Evolutionary conservation across 2,888 invertebrate genomes (phyloP), one percentile per base, ranked within the genome.

Genomic region (Synergus umbraculus): DNA sequence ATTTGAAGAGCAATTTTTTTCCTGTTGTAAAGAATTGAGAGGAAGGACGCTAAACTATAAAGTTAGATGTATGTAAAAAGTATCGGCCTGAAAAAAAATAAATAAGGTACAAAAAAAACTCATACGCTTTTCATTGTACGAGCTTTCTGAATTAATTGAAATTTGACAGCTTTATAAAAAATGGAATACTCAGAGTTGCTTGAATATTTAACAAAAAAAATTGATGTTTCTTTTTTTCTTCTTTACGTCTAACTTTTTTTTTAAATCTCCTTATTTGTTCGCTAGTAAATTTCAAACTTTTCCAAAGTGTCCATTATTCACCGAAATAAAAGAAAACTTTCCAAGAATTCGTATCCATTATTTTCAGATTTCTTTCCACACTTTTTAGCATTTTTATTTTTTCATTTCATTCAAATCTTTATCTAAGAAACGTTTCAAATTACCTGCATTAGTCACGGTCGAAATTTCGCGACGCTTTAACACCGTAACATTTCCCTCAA

Each of bases 1-100:
- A 79, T 81, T 80, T 79, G 73, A 76, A 46, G 79, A 79, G 63
- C 63, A 58, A 64, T 78, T 76, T 81, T 78, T 83, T 76, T 78
- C 78, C 44, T 79, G 80, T 84, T 79, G 79, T 77, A 29, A 78
- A 78, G 77, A 77, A 83, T 83, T 81, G 78, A 80, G 76, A 46
- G 77, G 49, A 44, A 65, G 37, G 77, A 8, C 65, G 77, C 46
- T 49, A 18, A 64, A 49, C 41, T 77, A 8, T 29, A n/a, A 67
- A 67, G 67, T 67, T 69, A 46, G 46, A 49, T 49, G 37, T 77
- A 49, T 46, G 44, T 77, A 13, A n/a, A 76, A 77, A 43, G 49
- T 37, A 67, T 37, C 22, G 7, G 29, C 18, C 46, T 54, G 29
- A 41, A 44, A 73, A 73, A 49, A 41, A 43, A 66, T 18, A 22